A percentile compares a stretch with the other conserved stretches of the same genome.
Evolutionary conservation across 2,888 invertebrate genomes (phyloP).

Genomic region (Timandra comae): DNA sequence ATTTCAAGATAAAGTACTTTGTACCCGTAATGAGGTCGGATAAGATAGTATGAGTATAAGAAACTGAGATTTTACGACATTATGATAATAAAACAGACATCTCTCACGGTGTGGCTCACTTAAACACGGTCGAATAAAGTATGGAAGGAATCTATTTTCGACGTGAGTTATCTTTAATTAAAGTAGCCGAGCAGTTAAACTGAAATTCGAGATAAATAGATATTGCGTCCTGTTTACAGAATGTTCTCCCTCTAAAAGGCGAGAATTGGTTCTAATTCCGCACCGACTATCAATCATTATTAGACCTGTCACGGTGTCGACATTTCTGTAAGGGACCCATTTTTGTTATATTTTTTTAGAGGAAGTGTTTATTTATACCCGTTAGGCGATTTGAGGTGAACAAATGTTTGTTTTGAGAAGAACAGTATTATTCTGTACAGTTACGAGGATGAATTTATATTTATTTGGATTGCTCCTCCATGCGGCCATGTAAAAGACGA

Average conservation of each 20-base stretch:
- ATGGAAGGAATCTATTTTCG: too few relatives aligned
- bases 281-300: conserved; percentile 63
- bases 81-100: too few relatives aligned
- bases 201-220: conserved; percentile 17
- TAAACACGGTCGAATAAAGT: too few relatives aligned
- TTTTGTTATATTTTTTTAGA: conserved; percentile 23
- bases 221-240: conserved; percentile 29
- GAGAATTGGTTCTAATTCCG: conserved; percentile 61
- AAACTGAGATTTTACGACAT: conserved; percentile 2
- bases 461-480: too few relatives aligned
- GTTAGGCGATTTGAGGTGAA: too few relatives aligned
- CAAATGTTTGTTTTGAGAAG: too few relatives aligned
- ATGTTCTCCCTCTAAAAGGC: conserved; percentile 43
- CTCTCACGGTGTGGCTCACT: too few relatives aligned
- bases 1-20: neutral
- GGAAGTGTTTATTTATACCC: neutral
- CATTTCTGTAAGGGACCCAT: conserved; percentile 23
- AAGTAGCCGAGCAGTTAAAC: conserved; percentile 7
- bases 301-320: conserved; percentile 41
- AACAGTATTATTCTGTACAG: too few relatives aligned
- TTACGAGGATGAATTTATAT: too few relatives aligned
- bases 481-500: too few relatives aligned
- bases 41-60: conserved; percentile 4
- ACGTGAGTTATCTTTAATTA: neutral
- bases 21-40: conserved; percentile 7